Evolutionary conservation across 1,140 invertebrate genomes (phyloP).

Genomic region (Brachionus manjavacas): DNA sequence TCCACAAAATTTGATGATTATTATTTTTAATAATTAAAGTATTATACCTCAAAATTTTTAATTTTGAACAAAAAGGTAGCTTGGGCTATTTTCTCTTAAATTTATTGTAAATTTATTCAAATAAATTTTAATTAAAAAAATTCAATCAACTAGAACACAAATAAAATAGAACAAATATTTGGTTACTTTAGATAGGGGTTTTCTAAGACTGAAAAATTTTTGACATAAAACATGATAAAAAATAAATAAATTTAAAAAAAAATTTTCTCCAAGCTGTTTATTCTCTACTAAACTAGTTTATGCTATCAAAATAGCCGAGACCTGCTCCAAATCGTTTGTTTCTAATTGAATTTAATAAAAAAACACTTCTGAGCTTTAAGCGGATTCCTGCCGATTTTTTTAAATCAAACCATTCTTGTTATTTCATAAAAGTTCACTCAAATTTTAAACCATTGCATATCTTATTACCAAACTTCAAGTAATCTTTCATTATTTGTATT

Average conservation of each 20-base stretch:
- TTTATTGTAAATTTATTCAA: background rate
- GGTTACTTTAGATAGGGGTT: background rate
- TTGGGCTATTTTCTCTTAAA: background rate
- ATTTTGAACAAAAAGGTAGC: background rate
- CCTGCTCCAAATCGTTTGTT: background rate
- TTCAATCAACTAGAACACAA: background rate
- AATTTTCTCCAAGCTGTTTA: background rate
- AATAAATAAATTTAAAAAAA: background rate
- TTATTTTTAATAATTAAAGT: background rate
- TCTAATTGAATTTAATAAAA: background rate
- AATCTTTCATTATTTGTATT: background rate
- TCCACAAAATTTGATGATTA: background rate
- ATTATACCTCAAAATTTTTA: background rate
- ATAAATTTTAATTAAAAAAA: background rate
- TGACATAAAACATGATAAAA: background rate
- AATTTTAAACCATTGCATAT: background rate
- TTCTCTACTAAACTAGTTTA: background rate
- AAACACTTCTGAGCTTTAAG: background rate
- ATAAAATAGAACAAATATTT: background rate
- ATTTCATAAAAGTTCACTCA: background rate
- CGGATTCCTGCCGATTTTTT: background rate
- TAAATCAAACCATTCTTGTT: background rate
- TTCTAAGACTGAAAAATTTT: too few relatives aligned
- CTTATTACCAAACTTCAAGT: background rate
- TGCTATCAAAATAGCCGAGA: background rate